A percentile compares a stretch with the other conserved stretches of the same genome.
Evolutionary conservation across 2,113 vertebrate genomes (phyloP).

Genomic region (Phycodurus eques): DNA sequence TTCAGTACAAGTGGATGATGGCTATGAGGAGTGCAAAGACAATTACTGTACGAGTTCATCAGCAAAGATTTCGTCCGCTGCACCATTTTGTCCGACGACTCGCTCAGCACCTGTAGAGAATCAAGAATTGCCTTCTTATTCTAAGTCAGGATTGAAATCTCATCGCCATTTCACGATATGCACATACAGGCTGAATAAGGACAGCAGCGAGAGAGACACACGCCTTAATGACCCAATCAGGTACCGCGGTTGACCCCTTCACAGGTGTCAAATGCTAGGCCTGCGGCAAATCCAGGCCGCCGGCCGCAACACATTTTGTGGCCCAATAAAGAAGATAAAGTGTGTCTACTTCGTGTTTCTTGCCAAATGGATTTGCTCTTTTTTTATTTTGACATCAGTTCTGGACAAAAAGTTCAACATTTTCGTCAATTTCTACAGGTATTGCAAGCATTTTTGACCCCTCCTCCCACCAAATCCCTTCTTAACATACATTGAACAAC

Average conservation of each 20-base stretch:
- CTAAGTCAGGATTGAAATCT: not conserved
- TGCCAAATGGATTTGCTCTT: too few relatives aligned
- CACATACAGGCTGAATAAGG: not conserved
- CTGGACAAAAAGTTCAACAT: too few relatives aligned
- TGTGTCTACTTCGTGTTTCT: too few relatives aligned
- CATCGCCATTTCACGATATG: not conserved
- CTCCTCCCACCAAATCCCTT: too few relatives aligned
- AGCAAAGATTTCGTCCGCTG: constrained; percentile 39
- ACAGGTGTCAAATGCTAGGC: not conserved
- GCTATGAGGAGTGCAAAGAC: constrained; percentile 7
- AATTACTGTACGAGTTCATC: constrained; percentile 3
- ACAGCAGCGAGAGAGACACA: not conserved
- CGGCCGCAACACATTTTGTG: too few relatives aligned
- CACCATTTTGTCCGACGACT: constrained; percentile 41
- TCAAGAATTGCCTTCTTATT: not conserved
- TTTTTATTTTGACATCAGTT: too few relatives aligned
- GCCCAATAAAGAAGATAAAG: too few relatives aligned
- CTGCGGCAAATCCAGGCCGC: not conserved
- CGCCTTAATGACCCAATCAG: too few relatives aligned
- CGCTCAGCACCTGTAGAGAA: constrained; percentile 53
- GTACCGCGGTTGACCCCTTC: too few relatives aligned
- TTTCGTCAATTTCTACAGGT: not conserved
- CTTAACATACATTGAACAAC: too few relatives aligned
- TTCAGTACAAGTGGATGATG: constrained; percentile 35
- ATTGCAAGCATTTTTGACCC: not conserved